phyloP scores from a whole-genome alignment of 2,113 vertebrate species.

The Rhombomys opimus region DNA sequence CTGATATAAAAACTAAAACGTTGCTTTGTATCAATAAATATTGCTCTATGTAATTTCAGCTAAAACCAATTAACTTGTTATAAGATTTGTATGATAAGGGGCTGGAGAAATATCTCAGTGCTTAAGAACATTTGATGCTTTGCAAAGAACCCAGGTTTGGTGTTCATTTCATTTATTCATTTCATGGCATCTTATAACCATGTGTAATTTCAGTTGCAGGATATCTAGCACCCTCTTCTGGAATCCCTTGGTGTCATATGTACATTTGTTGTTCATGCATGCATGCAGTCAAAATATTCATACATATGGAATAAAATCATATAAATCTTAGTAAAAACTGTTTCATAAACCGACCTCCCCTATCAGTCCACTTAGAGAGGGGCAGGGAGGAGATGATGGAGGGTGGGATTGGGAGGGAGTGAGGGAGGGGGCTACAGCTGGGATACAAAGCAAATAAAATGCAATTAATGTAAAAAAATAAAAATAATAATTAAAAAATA shows the following conservation, averaged over 20 bases:
- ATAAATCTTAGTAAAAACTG: not conserved
- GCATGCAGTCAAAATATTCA: not conserved
- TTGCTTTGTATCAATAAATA: not conserved
- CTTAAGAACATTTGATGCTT: not conserved
- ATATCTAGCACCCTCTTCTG: not conserved
- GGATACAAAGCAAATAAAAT: too few species aligned
- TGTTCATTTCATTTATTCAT: not conserved
- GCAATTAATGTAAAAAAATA: too few species aligned
- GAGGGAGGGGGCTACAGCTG: too few species aligned
- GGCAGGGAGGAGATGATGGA: too few species aligned
- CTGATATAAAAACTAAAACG: not conserved
- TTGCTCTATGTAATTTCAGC: not conserved
- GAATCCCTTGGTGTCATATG: accelerated
- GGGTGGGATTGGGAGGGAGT: too few species aligned
- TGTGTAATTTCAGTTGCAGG: not conserved
- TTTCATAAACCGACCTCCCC: not conserved
- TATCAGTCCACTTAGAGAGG: too few species aligned
- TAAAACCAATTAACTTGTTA: not conserved
- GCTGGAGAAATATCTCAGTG: not conserved
- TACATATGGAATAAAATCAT: not conserved
- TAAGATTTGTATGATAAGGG: not conserved
- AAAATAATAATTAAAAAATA: not conserved
- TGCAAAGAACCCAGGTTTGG: not conserved
- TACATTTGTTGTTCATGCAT: not conserved
- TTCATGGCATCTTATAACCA: not conserved